phyloP scores from a whole-genome alignment of 2,113 vertebrate species.

The Callopanchax toddi region DNA sequence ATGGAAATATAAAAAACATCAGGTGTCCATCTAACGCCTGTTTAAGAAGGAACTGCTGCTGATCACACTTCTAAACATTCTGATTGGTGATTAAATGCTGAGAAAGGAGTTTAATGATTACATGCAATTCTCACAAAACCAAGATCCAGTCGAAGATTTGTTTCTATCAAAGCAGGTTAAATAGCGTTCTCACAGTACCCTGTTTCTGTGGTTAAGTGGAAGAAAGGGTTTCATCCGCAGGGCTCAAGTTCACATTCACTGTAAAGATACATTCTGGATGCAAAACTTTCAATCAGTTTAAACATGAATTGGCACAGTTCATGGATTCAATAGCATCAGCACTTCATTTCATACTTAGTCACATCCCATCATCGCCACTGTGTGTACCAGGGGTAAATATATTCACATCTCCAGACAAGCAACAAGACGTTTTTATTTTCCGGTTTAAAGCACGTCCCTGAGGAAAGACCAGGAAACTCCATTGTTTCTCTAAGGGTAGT shows the following conservation, averaged over 20 bases:
- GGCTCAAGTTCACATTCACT: constrained; percentile 70
- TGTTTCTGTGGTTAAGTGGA: too few relatives aligned
- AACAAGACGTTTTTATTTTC: constrained; percentile 39
- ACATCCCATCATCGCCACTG: neutral
- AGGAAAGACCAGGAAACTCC: constrained; percentile 72
- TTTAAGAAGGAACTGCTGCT: neutral
- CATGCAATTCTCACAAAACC: constrained; percentile 49
- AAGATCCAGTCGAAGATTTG: neutral
- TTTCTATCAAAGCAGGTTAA: neutral
- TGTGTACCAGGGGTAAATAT: constrained; percentile 30
- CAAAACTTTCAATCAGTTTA: constrained; percentile 61
- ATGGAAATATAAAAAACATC: constrained; percentile 13
- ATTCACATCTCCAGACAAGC: constrained; percentile 55
- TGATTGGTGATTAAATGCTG: too few relatives aligned
- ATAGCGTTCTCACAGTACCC: too few relatives aligned
- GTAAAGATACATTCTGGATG: constrained; percentile 67
- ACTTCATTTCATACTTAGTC: constrained; percentile 26
- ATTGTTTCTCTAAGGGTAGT: constrained; percentile 73
- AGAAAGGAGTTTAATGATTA: constrained; percentile 12
- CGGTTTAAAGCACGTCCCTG: constrained; percentile 56
- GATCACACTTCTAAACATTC: neutral
- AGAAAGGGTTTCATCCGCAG: neutral
- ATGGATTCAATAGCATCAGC: constrained; percentile 38
- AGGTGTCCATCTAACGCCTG: constrained; percentile 23
- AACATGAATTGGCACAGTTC: constrained; percentile 66